A percentile compares a stretch with the other conserved stretches of the same genome.
Evolutionary conservation across 2,888 invertebrate genomes (phyloP).

Genomic region (Pasiphila rectangulata): DNA sequence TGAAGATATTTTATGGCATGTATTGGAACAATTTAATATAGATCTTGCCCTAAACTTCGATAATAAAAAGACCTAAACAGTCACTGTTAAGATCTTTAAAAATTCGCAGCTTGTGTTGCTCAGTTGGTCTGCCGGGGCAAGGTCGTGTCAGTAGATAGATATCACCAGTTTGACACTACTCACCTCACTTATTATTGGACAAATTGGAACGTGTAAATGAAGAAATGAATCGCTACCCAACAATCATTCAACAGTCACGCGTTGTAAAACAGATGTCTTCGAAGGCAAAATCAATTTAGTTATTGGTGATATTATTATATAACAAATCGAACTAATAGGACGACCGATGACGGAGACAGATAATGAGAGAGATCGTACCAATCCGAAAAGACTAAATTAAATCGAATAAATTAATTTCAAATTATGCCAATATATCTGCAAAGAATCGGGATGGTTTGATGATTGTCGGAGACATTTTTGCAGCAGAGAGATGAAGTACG

Average conservation of each 20-base stretch:
- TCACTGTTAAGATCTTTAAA: conserved; percentile 4
- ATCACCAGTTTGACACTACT: conserved; percentile 68
- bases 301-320: conserved; percentile 26
- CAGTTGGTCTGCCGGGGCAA: conserved; percentile 44
- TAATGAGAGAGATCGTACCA: too few species aligned
- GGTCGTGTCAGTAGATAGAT: conserved; percentile 59
- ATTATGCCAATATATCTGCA: too few species aligned
- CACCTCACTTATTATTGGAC: conserved; percentile 73
- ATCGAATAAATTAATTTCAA: too few species aligned
- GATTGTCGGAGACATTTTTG: too few species aligned
- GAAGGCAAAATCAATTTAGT: conserved; percentile 67
- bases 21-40: too few species aligned
- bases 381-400: too few species aligned
- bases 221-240: conserved; percentile 67
- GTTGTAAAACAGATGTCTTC: conserved; percentile 58
- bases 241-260: conserved; percentile 64
- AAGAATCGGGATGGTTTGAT: too few species aligned
- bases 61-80: neutral
- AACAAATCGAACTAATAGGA: neutral
- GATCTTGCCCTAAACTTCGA: neutral
- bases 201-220: conserved; percentile 76
- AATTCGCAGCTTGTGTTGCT: conserved; percentile 31
- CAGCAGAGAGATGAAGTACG: too few species aligned
- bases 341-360: neutral
- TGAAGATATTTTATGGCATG: too few species aligned